Percentiles rank a stretch among this genome's conserved stretches.
These are phyloP conservation scores for Drosophila pseudoananassae DNA, from an alignment of 1,140 invertebrate genomes.

Conservation along the genomic window DNA sequence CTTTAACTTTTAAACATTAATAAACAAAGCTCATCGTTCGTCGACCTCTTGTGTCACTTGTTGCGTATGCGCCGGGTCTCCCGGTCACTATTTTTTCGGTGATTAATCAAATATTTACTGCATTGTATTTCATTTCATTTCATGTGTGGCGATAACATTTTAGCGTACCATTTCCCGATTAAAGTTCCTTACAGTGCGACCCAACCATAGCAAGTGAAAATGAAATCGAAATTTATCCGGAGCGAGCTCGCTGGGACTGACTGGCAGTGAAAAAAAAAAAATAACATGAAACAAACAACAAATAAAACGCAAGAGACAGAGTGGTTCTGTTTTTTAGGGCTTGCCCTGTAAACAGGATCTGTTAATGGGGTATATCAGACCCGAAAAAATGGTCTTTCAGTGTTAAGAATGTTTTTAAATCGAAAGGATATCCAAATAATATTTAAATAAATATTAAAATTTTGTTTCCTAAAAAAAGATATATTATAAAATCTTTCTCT, in stretches of 20 bases:
- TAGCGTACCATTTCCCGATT: background rate
- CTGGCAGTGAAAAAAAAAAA: conserved; percentile 11
- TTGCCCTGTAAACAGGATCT: background rate
- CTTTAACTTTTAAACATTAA: conserved; percentile 58
- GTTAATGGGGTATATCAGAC: conserved; percentile 3
- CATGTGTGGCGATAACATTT: conserved; percentile 21
- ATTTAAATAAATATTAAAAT: no score
- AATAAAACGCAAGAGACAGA: conserved; percentile 30
- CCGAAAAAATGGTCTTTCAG: no score
- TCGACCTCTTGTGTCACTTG: conserved; percentile 58
- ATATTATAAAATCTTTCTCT: no score
- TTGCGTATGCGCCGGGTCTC: conserved; percentile 74
- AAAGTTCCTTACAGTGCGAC: conserved; percentile 11
- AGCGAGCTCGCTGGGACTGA: background rate
- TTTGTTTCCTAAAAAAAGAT: no score
- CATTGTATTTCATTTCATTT: conserved; percentile 27
- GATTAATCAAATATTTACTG: conserved; percentile 43
- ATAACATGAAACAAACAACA: conserved; percentile 36
- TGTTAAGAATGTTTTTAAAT: no score
- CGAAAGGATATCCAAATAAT: no score
- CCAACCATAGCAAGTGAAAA: conserved; percentile 42
- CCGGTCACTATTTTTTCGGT: conserved; percentile 2
- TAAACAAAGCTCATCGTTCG: conserved; percentile 15
- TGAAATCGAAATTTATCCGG: conserved; percentile 37
- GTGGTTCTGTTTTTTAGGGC: conserved; percentile 34